phyloP scores from a whole-genome alignment of 2,797 vertebrate genomes.

The Argentina silus region DNA sequence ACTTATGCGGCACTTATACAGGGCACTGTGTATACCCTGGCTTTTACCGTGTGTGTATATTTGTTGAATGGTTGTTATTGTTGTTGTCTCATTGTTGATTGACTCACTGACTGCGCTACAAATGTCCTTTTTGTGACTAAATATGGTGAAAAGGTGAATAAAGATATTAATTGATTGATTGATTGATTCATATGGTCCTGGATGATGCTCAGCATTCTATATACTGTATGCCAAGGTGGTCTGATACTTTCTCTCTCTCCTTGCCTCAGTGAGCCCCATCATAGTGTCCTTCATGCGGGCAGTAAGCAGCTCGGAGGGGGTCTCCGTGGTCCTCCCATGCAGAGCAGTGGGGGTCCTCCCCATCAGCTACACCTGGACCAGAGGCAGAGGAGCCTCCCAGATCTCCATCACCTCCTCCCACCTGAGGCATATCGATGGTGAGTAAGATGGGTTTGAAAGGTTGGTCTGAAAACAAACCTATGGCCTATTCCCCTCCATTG shows the following conservation, averaged over 20 bases:
- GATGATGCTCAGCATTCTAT: too few species aligned
- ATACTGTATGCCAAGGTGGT: neutral
- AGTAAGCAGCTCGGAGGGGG: constrained; percentile 60
- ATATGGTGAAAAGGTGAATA: too few species aligned
- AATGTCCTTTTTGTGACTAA: too few species aligned
- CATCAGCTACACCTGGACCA: constrained; percentile 76
- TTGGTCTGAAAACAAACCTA: neutral
- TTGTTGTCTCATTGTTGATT: too few species aligned
- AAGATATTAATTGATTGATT: too few species aligned
- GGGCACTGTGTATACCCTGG: too few species aligned
- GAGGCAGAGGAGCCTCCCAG: constrained; percentile 38
- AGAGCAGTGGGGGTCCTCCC: constrained; percentile 72
- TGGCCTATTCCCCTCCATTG: neutral
- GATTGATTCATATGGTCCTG: too few species aligned
- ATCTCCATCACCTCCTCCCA: constrained; percentile 28
- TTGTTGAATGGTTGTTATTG: too few species aligned
- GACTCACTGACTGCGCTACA: too few species aligned
- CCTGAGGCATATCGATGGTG: constrained; percentile 62
- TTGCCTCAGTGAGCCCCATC: constrained; percentile 72
- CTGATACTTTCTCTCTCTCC: neutral
- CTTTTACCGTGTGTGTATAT: too few species aligned
- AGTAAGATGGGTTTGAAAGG: constrained; percentile 25
- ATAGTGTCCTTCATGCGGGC: constrained; percentile 64
- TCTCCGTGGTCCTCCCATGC: constrained; percentile 68
- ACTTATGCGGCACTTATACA: too few species aligned